phyloP scores from a whole-genome alignment of 2,888 invertebrate species.

The Acheta domesticus region DNA sequence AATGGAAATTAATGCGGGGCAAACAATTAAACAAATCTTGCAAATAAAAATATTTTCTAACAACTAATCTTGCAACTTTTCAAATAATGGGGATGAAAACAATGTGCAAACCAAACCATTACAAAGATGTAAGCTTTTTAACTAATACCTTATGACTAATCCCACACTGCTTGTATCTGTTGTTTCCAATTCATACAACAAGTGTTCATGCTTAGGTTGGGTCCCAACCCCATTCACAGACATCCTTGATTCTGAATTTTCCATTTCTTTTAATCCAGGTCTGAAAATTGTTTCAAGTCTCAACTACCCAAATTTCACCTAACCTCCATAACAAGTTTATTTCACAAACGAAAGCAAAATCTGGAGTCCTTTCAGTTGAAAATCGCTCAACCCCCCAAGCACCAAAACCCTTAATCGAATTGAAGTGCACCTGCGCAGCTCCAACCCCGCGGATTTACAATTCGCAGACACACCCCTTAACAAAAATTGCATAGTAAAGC shows the following conservation, averaged over 20 bases:
- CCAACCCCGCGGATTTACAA: conserved; percentile 32
- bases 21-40: too few species aligned
- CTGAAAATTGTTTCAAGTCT: conserved; percentile 18
- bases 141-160: conserved; percentile 49
- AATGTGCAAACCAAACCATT: too few species aligned
- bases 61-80: too few species aligned
- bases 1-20: too few species aligned
- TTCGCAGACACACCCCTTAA: conserved; percentile 11
- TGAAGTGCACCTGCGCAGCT: conserved; percentile 34
- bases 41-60: too few species aligned
- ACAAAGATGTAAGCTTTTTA: too few species aligned
- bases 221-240: conserved; percentile 33
- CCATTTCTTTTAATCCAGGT: conserved; percentile 20
- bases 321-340: not conserved
- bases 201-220: conserved; percentile 48
- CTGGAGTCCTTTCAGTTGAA: not conserved
- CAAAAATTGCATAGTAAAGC: not conserved
- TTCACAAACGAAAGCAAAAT: not conserved
- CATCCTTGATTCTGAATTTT: conserved; percentile 28
- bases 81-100: too few species aligned
- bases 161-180: conserved; percentile 49
- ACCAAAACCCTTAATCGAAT: conserved; percentile 36
- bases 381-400: conserved; percentile 25
- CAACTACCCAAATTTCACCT: not conserved
- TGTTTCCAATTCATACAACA: conserved; percentile 50